Evolutionary conservation across 2,797 vertebrate species (phyloP).

Genomic region (Oreochromis grahami): DNA sequence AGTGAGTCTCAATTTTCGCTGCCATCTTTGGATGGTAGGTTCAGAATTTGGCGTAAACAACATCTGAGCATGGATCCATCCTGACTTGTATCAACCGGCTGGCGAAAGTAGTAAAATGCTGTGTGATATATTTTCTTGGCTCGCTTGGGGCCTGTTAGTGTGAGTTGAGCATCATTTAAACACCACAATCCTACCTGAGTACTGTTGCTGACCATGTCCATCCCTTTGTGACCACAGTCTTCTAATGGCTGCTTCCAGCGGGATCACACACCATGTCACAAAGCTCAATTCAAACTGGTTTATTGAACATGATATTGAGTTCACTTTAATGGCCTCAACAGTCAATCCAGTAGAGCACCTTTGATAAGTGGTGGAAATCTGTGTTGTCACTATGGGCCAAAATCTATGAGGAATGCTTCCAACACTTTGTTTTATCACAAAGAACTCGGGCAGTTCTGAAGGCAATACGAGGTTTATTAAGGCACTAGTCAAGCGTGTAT

Average conservation of each 20-base stretch:
- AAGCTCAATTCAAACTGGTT: not conserved
- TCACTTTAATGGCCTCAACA: not conserved
- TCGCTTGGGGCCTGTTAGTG: accelerated
- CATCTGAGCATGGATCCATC: not conserved
- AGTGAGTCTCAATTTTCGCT: not conserved
- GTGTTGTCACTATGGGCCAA: not conserved
- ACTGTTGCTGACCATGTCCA: not conserved
- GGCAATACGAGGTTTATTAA: not conserved
- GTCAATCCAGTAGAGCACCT: not conserved
- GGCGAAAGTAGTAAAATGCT: not conserved
- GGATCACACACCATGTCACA: not conserved
- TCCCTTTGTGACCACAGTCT: not conserved
- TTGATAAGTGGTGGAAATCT: not conserved
- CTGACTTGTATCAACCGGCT: not conserved
- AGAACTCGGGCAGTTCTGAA: not conserved
- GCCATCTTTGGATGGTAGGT: not conserved
- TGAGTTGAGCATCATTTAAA: not conserved
- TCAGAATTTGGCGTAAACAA: not conserved
- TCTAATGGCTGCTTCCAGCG: not conserved
- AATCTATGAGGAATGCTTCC: not conserved
- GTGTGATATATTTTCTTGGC: accelerated
- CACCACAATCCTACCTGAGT: not conserved
- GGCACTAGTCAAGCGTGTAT: not conserved
- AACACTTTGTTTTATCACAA: not conserved
- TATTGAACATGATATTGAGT: not conserved